A percentile compares a stretch with the other conserved stretches of the same genome.
Evolutionary conservation across 2,888 invertebrate species (phyloP).

Genomic region (Silvanus unidentatus): DNA sequence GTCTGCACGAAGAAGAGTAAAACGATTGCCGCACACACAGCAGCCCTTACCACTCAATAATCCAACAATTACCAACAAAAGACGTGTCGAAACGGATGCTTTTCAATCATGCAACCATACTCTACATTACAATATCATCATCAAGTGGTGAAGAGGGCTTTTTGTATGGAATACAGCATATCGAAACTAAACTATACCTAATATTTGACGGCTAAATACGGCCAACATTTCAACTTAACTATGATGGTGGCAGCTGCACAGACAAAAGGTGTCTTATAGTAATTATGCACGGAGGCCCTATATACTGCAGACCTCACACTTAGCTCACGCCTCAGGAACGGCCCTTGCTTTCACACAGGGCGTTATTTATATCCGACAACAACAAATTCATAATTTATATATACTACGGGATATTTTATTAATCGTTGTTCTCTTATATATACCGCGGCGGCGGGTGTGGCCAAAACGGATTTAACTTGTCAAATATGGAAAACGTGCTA

Average conservation of each 20-base stretch:
- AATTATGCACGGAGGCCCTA: slow-evolving; percentile 37
- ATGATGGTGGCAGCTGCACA: slow-evolving; percentile 42
- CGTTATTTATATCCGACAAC: slow-evolving; percentile 37
- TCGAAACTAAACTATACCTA: slow-evolving; percentile 5
- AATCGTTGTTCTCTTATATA: too few species aligned
- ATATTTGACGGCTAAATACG: too few species aligned
- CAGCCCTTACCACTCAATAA: slow-evolving; percentile 13
- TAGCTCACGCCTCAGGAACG: slow-evolving; percentile 42
- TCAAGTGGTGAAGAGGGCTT: not conserved
- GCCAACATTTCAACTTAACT: slow-evolving; percentile 18
- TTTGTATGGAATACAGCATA: too few species aligned
- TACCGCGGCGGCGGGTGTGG: too few species aligned
- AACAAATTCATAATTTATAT: not conserved
- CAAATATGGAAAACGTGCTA: too few species aligned
- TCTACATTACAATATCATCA: slow-evolving; percentile 5
- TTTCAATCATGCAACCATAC: not conserved
- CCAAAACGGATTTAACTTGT: too few species aligned
- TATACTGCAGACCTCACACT: slow-evolving; percentile 44
- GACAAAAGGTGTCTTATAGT: slow-evolving; percentile 43
- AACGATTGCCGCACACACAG: too few species aligned
- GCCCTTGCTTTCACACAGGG: slow-evolving; percentile 41
- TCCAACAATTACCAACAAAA: slow-evolving; percentile 23
- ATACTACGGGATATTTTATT: too few species aligned
- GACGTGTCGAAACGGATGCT: slow-evolving; percentile 26
- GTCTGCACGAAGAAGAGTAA: too few species aligned